phyloP scores from a whole-genome alignment of 2,113 vertebrate species.

The Pomatostomus ruficeps region DNA sequence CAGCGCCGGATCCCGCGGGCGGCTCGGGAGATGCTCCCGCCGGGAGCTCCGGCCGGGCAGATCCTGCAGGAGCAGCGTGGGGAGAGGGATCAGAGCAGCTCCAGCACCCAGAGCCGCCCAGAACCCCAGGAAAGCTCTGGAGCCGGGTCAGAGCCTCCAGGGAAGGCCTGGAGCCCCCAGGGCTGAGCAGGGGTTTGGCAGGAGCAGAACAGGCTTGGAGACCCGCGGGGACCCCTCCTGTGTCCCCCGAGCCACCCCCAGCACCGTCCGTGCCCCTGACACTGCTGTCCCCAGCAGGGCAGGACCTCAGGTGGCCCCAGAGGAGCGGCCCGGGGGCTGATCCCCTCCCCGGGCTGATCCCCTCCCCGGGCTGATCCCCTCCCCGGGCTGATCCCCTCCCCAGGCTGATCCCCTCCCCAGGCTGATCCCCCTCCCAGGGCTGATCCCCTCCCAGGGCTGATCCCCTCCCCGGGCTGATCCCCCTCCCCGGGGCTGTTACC shows the following conservation, averaged over 20 bases:
- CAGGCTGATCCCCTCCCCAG: too few relatives aligned
- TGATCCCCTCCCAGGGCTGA: too few relatives aligned
- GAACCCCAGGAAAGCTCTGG: rapidly evolving
- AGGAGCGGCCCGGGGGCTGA: neutral
- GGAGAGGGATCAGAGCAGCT: neutral
- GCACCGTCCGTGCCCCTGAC: neutral
- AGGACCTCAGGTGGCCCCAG: neutral
- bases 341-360: too few relatives aligned
- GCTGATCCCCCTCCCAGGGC: too few relatives aligned
- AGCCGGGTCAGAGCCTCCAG: neutral
- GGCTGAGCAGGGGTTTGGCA: neutral
- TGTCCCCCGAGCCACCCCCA: neutral
- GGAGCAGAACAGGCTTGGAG: neutral
- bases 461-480: too few relatives aligned
- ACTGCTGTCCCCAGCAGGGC: neutral
- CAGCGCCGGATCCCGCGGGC: neutral
- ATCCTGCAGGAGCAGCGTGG: conserved; percentile 30
- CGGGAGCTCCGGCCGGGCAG: neutral
- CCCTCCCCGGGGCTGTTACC: too few relatives aligned
- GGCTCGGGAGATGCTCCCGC: conserved; percentile 22
- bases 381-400: too few relatives aligned
- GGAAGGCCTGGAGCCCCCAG: neutral
- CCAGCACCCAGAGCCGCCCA: neutral
- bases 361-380: too few relatives aligned
- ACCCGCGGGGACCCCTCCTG: neutral